Evolutionary conservation across 2,113 vertebrate genomes (phyloP).

Genomic region (Callaeas wilsoni): DNA sequence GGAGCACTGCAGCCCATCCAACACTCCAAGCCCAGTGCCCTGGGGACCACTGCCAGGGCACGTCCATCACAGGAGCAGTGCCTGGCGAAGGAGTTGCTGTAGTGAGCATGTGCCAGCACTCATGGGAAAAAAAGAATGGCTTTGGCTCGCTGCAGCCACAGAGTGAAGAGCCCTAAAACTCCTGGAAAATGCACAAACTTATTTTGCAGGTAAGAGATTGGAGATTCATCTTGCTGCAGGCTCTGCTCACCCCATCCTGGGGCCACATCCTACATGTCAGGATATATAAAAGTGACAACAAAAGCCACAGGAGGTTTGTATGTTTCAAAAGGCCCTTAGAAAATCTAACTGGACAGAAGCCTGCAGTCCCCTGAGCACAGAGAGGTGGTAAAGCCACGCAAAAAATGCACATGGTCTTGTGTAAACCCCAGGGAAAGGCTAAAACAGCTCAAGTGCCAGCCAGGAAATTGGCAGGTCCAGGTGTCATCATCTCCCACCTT

Average conservation of each 20-base stretch:
- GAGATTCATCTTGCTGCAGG: background rate
- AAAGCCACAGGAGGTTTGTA: background rate
- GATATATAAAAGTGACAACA: background rate
- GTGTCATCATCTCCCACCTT: background rate
- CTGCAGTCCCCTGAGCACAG: background rate
- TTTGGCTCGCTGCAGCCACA: background rate
- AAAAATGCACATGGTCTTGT: background rate
- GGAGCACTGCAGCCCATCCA: background rate
- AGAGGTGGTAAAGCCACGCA: background rate
- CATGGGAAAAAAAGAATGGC: background rate
- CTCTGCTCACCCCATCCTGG: background rate
- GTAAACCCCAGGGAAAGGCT: background rate
- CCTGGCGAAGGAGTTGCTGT: background rate
- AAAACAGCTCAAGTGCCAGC: background rate
- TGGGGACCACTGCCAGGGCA: background rate
- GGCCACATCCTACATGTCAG: background rate
- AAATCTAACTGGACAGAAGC: background rate
- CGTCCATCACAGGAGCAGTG: rapidly evolving
- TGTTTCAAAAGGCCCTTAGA: background rate
- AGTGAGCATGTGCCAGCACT: background rate
- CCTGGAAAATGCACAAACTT: background rate
- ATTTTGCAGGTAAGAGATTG: background rate
- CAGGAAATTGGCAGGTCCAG: background rate
- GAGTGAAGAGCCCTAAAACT: background rate
- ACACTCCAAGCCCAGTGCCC: background rate